These are phyloP conservation scores for Heterodera schachtii DNA, from an alignment of 1,140 invertebrate species.

Conservation along the genomic window DNA sequence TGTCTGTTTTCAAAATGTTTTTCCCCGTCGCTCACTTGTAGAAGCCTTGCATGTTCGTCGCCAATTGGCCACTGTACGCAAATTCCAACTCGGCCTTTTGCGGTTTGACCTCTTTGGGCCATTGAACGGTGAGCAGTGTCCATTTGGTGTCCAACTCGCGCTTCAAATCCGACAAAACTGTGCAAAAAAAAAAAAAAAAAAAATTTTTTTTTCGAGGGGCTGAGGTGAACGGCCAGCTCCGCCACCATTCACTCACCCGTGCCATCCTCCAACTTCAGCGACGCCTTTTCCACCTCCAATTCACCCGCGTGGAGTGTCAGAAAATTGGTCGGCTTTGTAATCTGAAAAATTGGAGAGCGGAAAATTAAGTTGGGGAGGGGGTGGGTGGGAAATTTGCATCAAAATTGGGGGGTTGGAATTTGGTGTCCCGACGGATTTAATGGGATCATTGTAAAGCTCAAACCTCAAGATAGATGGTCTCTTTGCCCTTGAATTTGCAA, in stretches of 20 bases:
- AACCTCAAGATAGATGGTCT: conserved; percentile 39
- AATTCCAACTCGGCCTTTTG: conserved; percentile 29
- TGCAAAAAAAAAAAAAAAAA: neutral
- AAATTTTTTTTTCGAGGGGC: too few species aligned
- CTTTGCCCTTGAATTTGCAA: conserved; percentile 32
- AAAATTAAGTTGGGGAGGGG: too few species aligned
- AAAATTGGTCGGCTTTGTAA: conserved; percentile 35
- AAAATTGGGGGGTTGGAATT: conserved; percentile 5
- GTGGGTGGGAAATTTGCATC: too few species aligned
- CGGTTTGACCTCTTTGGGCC: conserved; percentile 30
- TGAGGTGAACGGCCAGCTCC: too few species aligned
- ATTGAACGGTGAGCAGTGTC: conserved; percentile 21
- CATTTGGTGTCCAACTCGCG: conserved; percentile 30
- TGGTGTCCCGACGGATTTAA: too few species aligned
- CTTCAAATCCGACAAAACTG: conserved; percentile 25
- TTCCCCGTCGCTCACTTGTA: conserved; percentile 9
- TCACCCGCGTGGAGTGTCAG: conserved; percentile 38
- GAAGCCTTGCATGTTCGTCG: conserved; percentile 33
- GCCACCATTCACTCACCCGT: conserved; percentile 33
- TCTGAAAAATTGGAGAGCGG: neutral
- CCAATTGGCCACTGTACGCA: conserved; percentile 14
- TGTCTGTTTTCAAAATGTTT: too few species aligned
- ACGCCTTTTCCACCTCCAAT: conserved; percentile 37
- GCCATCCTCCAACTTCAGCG: conserved; percentile 41
- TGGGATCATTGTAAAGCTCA: too few species aligned